Base-by-base conservation (phyloP, 1,140 invertebrate genomes). In the Vollenhovia emeryi region DNA sequence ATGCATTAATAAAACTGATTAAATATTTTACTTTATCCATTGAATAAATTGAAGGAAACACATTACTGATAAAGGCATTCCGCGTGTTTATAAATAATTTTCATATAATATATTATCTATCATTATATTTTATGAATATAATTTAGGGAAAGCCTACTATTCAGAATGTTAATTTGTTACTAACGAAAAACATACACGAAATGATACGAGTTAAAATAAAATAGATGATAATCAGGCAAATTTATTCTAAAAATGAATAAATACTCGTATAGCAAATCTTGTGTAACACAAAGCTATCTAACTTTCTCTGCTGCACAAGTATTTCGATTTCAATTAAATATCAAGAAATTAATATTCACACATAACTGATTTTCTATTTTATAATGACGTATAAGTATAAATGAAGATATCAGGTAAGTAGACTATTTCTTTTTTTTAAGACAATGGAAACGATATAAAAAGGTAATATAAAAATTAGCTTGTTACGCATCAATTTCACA, bases 321-420 rank as follows among this genome's bases (percentile, higher is more conserved):
- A 27, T 15, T 76, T 27, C 18, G 18, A 27, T 55, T n/a, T 68
- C 33, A 79, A 79, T 79, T 7, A 79, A 68, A 79, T 55, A 13
- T 55, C 15, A 68, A 62, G 13, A 7, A 52, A 79, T 68, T 40
- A 64, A 43, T 18, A 13, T 50, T 79, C 62, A n/a, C 36, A 15
- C 68, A 79, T 40, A 33, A 27, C 27, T 50, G 2, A 59, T 76
- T 78, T 59, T 21, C 27, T 62, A 52, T 9, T 40, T 79, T 43
- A n/a, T 52, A 79, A 68, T 52, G 1, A 0, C 8, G 24, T 40
- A n/a, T 27, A 78, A 66, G 50, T 36, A 66, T 8, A n/a, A 62
- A 0, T 15, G 21, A 45, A n/a, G 3, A 66, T 66, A 78, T 78
- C n/a, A 64, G 0, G 18, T 33, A 2, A 33, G n/a, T 27, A 15